phyloP scores from a whole-genome alignment of 1,140 invertebrate species.

The Drosophila lini region DNA sequence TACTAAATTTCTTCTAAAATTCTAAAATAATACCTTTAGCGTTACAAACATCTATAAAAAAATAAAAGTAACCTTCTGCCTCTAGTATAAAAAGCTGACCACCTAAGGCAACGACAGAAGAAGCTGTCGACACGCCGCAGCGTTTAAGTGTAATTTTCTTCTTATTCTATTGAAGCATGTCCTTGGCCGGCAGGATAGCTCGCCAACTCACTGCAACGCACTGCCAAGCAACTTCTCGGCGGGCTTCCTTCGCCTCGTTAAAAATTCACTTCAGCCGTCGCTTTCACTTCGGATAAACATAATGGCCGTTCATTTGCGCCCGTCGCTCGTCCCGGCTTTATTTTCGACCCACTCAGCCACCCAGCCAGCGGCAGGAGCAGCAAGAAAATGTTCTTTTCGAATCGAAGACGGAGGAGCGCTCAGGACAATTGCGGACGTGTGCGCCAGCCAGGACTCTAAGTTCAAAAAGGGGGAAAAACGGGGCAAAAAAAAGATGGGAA shows the following conservation, averaged over 20 bases:
- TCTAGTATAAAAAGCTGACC: conserved; percentile 26
- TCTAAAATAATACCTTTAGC: not conserved
- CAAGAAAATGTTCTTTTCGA: conserved; percentile 74
- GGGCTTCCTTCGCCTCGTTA: conserved; percentile 55
- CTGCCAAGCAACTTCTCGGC: conserved; percentile 51
- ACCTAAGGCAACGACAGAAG: not conserved
- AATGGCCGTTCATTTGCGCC: conserved; percentile 80
- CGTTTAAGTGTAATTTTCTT: conserved; percentile 83
- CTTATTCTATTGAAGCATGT: conserved; percentile 83
- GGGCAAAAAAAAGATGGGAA: conserved; percentile 11
- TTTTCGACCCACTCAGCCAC: conserved; percentile 42
- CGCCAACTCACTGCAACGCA: conserved; percentile 72
- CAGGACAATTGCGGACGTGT: conserved; percentile 80
- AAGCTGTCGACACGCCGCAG: conserved; percentile 67
- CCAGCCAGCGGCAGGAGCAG: conserved; percentile 30
- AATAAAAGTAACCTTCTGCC: not conserved
- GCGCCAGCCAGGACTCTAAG: conserved; percentile 35
- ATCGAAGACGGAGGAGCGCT: conserved; percentile 53
- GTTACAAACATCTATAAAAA: not conserved
- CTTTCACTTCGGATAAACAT: conserved; percentile 81
- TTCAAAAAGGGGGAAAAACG: conserved; percentile 26
- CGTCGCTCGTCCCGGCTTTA: conserved; percentile 12
- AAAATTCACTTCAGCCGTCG: conserved; percentile 76
- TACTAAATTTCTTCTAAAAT: too few relatives aligned
- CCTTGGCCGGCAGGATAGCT: conserved; percentile 69